Base-by-base conservation (phyloP, 2,797 vertebrate genomes). In the Adelosebastes latens region DNA sequence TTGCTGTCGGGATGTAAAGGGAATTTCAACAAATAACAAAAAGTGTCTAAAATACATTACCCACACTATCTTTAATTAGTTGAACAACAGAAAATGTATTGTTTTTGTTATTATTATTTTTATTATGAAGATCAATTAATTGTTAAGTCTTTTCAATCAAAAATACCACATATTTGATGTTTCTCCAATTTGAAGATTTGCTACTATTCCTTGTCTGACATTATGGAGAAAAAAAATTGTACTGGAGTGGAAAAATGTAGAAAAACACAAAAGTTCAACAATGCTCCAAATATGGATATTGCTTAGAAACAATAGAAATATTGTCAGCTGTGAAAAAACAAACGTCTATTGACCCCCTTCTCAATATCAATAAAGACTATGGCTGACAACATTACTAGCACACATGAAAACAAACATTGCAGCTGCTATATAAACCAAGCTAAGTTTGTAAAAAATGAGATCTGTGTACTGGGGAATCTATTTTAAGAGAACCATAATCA, bases 401-500 rank as follows among this genome's bases (percentile, higher is more conserved):
- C 2, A 70, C 2, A 24, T 31, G 18, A 36, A 49, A 65, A 34
- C 34, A 42, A 22, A 49, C 7, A 34, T 20, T 49, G 13, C 52
- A 59, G 2, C 42, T 61, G n/a, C 12, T 61, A 10, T 39, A 24
- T 63, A 81, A 55, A 52, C n/a, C 4, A 72, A 55, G 18, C 5
- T 18, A 13, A 18, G 36, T 31, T 74, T 62, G 3, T 68, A 53
- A 73, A 73, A 73, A 14, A 56, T 20, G 1, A 72, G 22, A 36
- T 72, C 6, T 63, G 66, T 24, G 31, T 67, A 14, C 5, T 31
- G 34, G 10, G 16, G n/a, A 72, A 65, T 53, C 22, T 34, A 16
- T 84, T 77, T 66, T 59, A 42, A 66, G 7, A 63, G 55, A 65
- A 55, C n/a, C 10, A 34, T 29, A 53, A 46, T 64, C 25, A 69